phyloP scores from a whole-genome alignment of 2,113 vertebrate genomes.

The Phyllopteryx taeniolatus region DNA sequence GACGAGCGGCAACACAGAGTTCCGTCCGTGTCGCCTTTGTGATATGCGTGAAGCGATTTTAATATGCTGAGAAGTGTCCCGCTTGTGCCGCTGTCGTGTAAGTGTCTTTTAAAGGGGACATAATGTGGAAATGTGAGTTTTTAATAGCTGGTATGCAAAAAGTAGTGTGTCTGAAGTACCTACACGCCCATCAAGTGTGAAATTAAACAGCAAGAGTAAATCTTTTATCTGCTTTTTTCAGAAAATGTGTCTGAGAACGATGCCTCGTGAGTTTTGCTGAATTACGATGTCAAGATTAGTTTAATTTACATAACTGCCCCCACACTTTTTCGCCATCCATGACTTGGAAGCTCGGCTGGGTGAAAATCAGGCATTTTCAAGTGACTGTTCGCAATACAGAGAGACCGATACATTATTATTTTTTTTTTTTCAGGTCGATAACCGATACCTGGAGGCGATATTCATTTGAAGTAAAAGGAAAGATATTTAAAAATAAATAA shows the following conservation, averaged over 20 bases:
- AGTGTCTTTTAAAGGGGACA: constrained; percentile 15
- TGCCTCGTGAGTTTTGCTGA: not conserved
- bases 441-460: no score
- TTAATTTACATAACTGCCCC: not conserved
- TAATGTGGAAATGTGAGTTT: not conserved
- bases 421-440: no score
- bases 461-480: no score
- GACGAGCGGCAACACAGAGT: constrained; percentile 40
- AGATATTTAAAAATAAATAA: no score
- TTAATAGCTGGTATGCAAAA: not conserved
- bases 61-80: constrained; percentile 50
- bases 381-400: no score
- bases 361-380: no score
- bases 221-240: not conserved
- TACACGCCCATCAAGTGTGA: not conserved
- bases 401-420: no score
- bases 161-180: not conserved
- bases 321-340: no score
- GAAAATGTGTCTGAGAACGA: not conserved
- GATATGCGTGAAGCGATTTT: constrained; percentile 58
- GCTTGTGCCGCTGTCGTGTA: constrained; percentile 32
- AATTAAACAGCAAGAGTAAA: not conserved
- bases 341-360: no score
- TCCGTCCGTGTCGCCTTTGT: constrained; percentile 38
- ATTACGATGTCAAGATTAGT: not conserved